Conservation (phyloP, 2,113 vertebrate species). For the Nyctibius bracteatus region DNA sequence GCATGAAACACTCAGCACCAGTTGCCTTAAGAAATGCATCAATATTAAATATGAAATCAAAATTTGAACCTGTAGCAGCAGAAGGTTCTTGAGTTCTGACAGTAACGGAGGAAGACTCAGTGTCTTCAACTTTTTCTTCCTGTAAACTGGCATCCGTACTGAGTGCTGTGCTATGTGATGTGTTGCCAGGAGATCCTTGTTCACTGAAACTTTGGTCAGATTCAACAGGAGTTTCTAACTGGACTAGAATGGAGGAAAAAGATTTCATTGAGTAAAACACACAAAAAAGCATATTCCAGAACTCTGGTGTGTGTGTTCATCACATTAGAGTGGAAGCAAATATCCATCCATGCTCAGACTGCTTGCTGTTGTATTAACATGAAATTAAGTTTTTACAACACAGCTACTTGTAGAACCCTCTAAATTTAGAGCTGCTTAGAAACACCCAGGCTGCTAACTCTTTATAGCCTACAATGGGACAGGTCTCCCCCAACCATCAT, state of each 20-base stretch:
- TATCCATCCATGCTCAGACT: not conserved
- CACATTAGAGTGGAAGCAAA: not conserved
- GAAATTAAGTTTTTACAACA: not conserved
- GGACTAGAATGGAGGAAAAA: conserved; percentile 44
- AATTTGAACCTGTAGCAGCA: conserved; percentile 68
- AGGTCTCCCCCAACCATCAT: not conserved
- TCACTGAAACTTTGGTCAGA: conserved; percentile 58
- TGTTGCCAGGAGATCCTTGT: conserved; percentile 46
- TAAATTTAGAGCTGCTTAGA: not conserved
- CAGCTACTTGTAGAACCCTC: not conserved
- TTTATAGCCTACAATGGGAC: not conserved
- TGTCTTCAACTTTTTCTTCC: conserved; percentile 67
- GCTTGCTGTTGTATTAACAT: not conserved
- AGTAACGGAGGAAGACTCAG: conserved; percentile 20
- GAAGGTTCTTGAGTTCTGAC: conserved; percentile 61
- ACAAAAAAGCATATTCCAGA: not conserved
- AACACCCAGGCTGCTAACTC: not conserved
- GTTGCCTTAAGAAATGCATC: not conserved
- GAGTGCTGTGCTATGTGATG: conserved; percentile 8
- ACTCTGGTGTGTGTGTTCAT: rapidly evolving
- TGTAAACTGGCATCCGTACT: conserved; percentile 48
- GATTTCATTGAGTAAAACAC: not conserved
- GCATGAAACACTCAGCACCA: not conserved
- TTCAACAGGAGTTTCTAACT: conserved; percentile 56
- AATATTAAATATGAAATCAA: not conserved